These are phyloP conservation scores for Melanaphis sacchari DNA, from an alignment of 1,140 invertebrate species.

Conservation along the genomic window DNA sequence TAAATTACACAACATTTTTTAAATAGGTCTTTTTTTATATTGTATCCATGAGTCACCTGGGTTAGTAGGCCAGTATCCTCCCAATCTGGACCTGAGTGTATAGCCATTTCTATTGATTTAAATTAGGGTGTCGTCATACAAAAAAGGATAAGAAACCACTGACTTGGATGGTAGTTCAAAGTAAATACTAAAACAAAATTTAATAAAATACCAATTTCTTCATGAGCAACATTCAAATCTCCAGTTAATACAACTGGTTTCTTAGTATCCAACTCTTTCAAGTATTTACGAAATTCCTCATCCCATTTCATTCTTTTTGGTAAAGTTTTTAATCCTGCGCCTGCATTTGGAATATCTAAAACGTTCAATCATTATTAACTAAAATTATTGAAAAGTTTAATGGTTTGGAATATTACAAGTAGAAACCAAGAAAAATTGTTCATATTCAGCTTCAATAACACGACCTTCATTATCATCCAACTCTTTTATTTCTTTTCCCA, in stretches of 20 bases:
- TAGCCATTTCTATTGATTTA: too few relatives aligned
- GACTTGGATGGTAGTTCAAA: not conserved
- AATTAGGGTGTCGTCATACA: too few relatives aligned
- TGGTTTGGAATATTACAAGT: constrained; percentile 66
- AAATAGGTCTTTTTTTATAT: too few relatives aligned
- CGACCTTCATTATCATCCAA: constrained; percentile 84
- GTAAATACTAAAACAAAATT: not conserved
- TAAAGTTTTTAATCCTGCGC: constrained; percentile 81
- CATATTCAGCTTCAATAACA: constrained; percentile 95
- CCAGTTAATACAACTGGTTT: constrained; percentile 96
- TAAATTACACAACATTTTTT: too few relatives aligned
- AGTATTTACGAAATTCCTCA: constrained; percentile 76
- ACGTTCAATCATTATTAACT: constrained; percentile 4
- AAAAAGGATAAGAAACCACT: too few relatives aligned
- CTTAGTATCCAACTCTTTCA: constrained; percentile 82
- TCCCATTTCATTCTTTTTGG: constrained; percentile 93
- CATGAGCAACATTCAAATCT: constrained; percentile 96
- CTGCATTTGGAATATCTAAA: constrained; percentile 73
- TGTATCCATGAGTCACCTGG: too few relatives aligned
- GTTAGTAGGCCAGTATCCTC: too few relatives aligned
- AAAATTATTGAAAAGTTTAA: not conserved
- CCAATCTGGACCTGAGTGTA: too few relatives aligned
- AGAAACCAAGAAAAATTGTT: constrained; percentile 86
- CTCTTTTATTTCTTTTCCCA: constrained; percentile 77
- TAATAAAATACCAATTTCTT: constrained; percentile 82